phyloP scores from a whole-genome alignment of 1,140 invertebrate species.

The Olivierus martensii region DNA sequence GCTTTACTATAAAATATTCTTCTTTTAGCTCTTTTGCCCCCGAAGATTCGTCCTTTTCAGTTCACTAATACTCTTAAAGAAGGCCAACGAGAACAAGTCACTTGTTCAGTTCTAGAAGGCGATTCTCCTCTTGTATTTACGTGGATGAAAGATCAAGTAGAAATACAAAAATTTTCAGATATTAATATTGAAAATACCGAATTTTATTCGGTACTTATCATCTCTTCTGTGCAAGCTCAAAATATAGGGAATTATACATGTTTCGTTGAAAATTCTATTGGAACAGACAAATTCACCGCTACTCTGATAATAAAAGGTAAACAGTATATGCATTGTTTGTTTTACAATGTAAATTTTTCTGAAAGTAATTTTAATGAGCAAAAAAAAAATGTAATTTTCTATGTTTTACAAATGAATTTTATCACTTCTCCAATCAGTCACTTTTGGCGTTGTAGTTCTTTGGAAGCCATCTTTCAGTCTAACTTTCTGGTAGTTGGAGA shows the following conservation, averaged over 20 bases:
- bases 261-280: background rate
- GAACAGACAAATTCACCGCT: background rate
- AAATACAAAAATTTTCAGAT: too few species aligned
- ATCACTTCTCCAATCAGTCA: too few species aligned
- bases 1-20: too few species aligned
- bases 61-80: conserved; percentile 40
- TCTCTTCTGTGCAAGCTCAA: background rate
- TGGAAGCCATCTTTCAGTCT: too few species aligned
- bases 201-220: conserved; percentile 3
- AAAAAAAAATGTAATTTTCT: conserved; percentile 29
- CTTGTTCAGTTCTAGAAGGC: conserved; percentile 23
- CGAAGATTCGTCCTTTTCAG: conserved; percentile 15
- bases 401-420: too few species aligned
- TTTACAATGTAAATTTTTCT: background rate
- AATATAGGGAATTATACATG: conserved; percentile 8
- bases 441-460: too few species aligned
- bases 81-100: conserved; percentile 45
- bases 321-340: background rate
- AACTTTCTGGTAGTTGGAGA: too few species aligned
- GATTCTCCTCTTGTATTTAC: conserved; percentile 19
- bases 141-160: conserved; percentile 19
- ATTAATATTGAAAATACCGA: background rate
- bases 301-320: conserved; percentile 16
- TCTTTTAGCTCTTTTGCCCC: background rate
- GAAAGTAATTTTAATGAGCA: conserved; percentile 21